These are phyloP conservation scores for Drosophila watanabei DNA, from an alignment of 1,140 invertebrate genomes.

Conservation along the genomic window DNA sequence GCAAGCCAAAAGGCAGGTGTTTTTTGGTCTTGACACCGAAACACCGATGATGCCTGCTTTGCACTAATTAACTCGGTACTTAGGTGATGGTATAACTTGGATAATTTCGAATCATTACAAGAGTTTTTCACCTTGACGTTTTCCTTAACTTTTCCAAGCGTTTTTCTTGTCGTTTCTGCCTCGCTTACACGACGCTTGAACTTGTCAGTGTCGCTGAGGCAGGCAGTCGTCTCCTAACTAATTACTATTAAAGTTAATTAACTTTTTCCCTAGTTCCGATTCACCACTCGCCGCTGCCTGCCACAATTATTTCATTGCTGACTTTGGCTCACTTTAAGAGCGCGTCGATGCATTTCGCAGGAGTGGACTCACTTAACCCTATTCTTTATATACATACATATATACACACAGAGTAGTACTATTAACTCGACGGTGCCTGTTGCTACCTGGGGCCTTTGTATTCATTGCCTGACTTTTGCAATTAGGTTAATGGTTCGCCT, in stretches of 20 bases:
- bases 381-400: constrained; percentile 22
- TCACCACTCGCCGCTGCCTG: neutral
- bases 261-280: constrained; percentile 46
- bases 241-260: constrained; percentile 67
- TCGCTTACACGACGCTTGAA: constrained; percentile 21
- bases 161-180: constrained; percentile 5
- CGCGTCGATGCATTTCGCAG: constrained; percentile 48
- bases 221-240: constrained; percentile 41
- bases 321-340: constrained; percentile 29
- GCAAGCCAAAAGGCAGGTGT: constrained; percentile 10
- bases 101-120: constrained; percentile 36
- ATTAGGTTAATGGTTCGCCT: constrained; percentile 79
- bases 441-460: constrained; percentile 48
- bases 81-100: constrained; percentile 23
- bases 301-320: constrained; percentile 25
- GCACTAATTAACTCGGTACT: constrained; percentile 63
- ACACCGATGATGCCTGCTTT: constrained; percentile 56
- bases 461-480: constrained; percentile 60
- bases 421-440: constrained; percentile 15
- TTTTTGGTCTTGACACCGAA: constrained; percentile 68
- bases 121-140: constrained; percentile 29
- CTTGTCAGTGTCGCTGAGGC: constrained; percentile 15
- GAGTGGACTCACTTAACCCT: constrained; percentile 66
- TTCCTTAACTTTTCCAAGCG: constrained; percentile 7
- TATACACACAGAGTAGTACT: neutral